Evolutionary conservation across 2,113 vertebrate species (phyloP).

Genomic region (Caloenas nicobarica): DNA sequence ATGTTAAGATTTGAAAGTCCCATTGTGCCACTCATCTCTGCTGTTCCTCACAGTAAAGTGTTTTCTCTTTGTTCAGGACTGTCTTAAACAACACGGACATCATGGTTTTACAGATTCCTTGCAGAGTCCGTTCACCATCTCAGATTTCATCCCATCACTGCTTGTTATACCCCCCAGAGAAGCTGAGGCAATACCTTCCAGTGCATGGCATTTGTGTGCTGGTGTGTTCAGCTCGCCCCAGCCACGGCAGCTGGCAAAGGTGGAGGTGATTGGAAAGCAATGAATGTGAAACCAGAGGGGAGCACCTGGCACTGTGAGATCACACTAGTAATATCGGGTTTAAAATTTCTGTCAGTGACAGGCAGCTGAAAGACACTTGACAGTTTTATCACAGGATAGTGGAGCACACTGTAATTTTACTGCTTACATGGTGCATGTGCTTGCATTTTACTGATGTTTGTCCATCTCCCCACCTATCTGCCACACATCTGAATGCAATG

Average conservation of each 20-base stretch:
- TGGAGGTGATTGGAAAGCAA: background rate
- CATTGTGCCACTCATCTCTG: background rate
- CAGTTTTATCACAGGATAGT: background rate
- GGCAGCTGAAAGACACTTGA: background rate
- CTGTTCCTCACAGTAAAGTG: background rate
- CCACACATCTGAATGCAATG: background rate
- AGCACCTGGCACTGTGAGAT: background rate
- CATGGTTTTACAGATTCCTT: background rate
- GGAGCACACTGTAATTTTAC: background rate
- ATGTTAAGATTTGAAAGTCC: background rate
- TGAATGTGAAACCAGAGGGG: background rate
- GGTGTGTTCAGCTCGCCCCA: background rate
- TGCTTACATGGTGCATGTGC: background rate
- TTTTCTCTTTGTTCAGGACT: background rate
- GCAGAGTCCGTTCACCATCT: background rate
- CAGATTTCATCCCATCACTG: background rate
- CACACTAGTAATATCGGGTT: background rate
- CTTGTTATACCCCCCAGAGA: accelerated
- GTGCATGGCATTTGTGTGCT: background rate
- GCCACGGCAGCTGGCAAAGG: background rate
- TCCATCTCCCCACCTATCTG: background rate
- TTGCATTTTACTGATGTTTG: background rate
- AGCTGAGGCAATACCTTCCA: background rate
- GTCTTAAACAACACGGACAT: background rate
- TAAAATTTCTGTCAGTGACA: background rate